These are phyloP conservation scores for Gallinago solitaria DNA, from an alignment of 2,797 vertebrate species.

Conservation along the genomic window DNA sequence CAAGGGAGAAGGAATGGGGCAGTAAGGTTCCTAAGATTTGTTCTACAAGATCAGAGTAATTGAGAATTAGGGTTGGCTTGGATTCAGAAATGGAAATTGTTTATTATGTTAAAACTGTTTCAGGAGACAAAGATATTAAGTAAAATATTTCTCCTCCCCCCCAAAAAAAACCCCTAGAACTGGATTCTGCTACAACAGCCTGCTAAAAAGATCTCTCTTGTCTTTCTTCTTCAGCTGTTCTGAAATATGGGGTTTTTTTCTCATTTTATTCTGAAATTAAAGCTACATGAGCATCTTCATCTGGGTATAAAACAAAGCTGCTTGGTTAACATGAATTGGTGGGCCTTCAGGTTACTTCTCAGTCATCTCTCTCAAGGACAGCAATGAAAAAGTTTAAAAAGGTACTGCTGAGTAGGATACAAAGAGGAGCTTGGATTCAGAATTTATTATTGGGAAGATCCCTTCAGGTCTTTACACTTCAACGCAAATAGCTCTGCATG, in stretches of 20 bases:
- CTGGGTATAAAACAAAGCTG: neutral
- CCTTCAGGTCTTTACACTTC: neutral
- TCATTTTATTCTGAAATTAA: neutral
- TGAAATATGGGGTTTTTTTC: neutral
- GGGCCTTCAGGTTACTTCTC: neutral
- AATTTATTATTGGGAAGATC: neutral
- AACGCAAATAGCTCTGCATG: neutral
- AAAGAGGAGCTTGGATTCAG: neutral
- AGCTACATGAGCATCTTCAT: neutral
- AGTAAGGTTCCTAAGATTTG: neutral
- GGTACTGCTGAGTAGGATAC: neutral
- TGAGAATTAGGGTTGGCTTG: neutral
- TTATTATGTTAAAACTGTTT: neutral
- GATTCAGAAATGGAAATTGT: neutral
- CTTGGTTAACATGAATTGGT: neutral
- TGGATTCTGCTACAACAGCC: neutral
- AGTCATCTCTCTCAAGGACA: neutral
- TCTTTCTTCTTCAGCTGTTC: neutral
- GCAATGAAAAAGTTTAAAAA: neutral
- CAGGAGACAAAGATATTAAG: neutral
- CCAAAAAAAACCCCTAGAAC: fast-evolving
- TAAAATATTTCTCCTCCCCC: neutral
- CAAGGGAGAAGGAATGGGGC: neutral
- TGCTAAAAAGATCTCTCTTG: neutral
- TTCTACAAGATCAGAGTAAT: neutral